Conservation (phyloP, 1,140 invertebrate species). For the Cydia fagiglandana region DNA sequence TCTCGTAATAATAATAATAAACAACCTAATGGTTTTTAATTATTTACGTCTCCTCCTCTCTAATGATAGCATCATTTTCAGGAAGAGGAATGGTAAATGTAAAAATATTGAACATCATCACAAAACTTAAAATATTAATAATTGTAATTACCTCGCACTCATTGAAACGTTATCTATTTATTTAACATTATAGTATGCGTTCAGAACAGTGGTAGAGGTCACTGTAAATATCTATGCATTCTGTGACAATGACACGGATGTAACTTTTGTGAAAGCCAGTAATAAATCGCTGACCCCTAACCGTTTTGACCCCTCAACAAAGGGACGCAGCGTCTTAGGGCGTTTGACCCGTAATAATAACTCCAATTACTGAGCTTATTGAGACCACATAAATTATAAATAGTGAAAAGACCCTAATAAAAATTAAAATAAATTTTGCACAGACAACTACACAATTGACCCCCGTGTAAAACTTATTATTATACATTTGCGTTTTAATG, state of each 20-base stretch:
- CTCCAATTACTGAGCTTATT: conserved; percentile 67
- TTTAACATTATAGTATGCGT: not conserved
- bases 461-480: not conserved
- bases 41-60: too few relatives aligned
- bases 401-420: conserved; percentile 46
- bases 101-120: too few relatives aligned
- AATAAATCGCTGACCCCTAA: conserved; percentile 73
- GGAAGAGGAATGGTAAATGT: too few relatives aligned
- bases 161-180: not conserved
- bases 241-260: conserved; percentile 58
- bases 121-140: too few relatives aligned
- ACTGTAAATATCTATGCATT: conserved; percentile 32
- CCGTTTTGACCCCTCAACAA: conserved; percentile 73
- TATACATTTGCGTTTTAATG: not conserved
- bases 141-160: too few relatives aligned
- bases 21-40: too few relatives aligned
- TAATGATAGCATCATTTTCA: too few relatives aligned
- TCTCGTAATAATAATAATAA: too few relatives aligned
- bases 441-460: conserved; percentile 28
- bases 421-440: conserved; percentile 40
- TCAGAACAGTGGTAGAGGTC: conserved; percentile 24
- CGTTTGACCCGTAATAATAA: conserved; percentile 71
- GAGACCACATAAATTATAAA: conserved; percentile 75
- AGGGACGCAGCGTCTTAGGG: conserved; percentile 60
- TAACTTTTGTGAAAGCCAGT: conserved; percentile 65